Conservation (phyloP, 2,888 invertebrate species). For the Chironomus tentans region DNA sequence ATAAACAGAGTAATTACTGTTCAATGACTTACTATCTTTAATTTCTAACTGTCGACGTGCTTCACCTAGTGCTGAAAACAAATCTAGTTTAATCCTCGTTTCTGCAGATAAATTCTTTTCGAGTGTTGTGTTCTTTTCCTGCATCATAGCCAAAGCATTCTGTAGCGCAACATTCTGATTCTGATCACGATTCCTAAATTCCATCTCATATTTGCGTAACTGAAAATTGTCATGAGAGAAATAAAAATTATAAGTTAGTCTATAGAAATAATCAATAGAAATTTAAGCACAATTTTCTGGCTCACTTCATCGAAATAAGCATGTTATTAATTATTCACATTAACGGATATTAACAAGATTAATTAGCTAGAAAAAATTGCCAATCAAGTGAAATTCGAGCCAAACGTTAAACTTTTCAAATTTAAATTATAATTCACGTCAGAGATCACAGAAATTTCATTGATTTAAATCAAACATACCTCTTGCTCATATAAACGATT, state of each 20-base stretch:
- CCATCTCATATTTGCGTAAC: slow-evolving; percentile 40
- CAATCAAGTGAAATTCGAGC: no score
- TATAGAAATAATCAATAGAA: no score
- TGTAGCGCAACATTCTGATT: slow-evolving; percentile 60
- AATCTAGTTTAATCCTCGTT: slow-evolving; percentile 94
- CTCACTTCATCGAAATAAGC: no score
- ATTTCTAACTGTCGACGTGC: slow-evolving; percentile 84
- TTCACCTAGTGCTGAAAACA: slow-evolving; percentile 94
- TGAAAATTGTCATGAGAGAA: slow-evolving; percentile 28
- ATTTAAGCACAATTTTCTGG: no score
- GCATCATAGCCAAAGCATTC: slow-evolving; percentile 69
- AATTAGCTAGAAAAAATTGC: no score
- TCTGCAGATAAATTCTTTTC: slow-evolving; percentile 93
- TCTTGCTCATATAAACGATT: slow-evolving; percentile 41
- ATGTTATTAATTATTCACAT: no score
- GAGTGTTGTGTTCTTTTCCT: slow-evolving; percentile 84
- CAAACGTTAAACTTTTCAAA: background rate
- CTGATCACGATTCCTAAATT: slow-evolving; percentile 40
- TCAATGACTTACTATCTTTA: slow-evolving; percentile 60
- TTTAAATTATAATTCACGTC: no score
- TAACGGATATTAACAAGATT: no score
- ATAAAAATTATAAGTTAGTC: no score
- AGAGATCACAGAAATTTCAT: no score
- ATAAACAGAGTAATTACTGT: background rate
- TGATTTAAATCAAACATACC: slow-evolving; percentile 30